Base-by-base conservation (phyloP, 2,888 invertebrate species). In the Leptopilina myrica region DNA sequence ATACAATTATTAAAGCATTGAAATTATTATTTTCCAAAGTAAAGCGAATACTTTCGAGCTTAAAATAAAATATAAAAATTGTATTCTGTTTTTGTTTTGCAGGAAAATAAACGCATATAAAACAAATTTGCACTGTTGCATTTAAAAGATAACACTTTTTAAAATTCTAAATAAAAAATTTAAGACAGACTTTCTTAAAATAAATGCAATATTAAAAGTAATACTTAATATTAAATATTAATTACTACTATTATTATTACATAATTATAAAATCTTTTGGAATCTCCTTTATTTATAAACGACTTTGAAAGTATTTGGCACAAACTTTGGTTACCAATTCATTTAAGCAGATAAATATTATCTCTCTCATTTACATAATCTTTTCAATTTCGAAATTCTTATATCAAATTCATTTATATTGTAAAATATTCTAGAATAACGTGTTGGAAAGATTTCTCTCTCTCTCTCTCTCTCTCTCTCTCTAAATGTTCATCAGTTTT, bases 271-370 rank as follows among this genome's bases (percentile, higher is more conserved):
- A 49, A 49, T 49, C 49, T 49, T 12, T 43, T 43, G 43, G 43
- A 43, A 43, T 43, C 43, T 12, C 12, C 49, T 43, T 8, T 43
- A 43, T 8, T 8, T 43, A 43, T 20, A 20, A 20, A 43, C 15
- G n/a, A 56, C 53, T 73, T 33, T 40, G 33, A 73, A 56, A 33
- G 73, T 56, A 40, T 73, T 73, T 40, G 33, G 33, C 73, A 56
- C 8, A 33, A 33, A 73, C 73, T 40, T 56, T 73, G 73, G 73
- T n/a, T 49, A 73, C 5, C 12, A 49, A 11, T 7, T 3, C 8
- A 33, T 33, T 53, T 53, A 49, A n/a, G n/a, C 20, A 15, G 20
- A 67, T 14, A 53, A 69, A 53, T 53, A 4, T 53, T 69, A 49
- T 69, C 49, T 49, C 5, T 49, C 33, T 8, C 3, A 73, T n/a